phyloP scores from a whole-genome alignment of 1,140 invertebrate species.

The Globodera rostochiensis region DNA sequence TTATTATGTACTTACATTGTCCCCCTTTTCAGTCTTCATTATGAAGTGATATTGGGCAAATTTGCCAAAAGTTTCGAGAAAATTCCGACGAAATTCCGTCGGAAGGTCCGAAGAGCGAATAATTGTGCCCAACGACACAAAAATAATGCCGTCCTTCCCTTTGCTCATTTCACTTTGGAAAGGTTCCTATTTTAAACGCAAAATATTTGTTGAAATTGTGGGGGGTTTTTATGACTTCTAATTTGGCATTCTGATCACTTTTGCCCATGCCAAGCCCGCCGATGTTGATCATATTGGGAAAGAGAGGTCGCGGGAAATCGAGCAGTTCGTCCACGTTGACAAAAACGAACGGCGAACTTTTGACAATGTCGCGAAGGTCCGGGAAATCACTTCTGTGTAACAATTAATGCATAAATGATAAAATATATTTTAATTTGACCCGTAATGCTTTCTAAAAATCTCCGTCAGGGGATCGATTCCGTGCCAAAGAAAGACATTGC shows the following conservation, averaged over 20 bases:
- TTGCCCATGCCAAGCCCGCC: constrained; percentile 41
- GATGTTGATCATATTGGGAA: constrained; percentile 41
- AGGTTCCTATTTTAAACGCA: constrained; percentile 4
- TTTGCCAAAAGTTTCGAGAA: constrained; percentile 32
- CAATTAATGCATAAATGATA: not conserved
- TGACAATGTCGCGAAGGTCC: constrained; percentile 41
- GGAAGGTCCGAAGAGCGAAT: constrained; percentile 30
- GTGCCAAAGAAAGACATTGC: constrained; percentile 4
- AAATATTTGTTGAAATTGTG: too few relatives aligned
- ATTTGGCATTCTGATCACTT: not conserved
- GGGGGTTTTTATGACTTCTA: too few relatives aligned
- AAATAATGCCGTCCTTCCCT: constrained; percentile 36
- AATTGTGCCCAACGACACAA: constrained; percentile 47
- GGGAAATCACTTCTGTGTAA: constrained; percentile 43
- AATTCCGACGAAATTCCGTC: constrained; percentile 26
- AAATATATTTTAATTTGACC: not conserved
- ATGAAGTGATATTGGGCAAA: constrained; percentile 47
- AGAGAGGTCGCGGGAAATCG: constrained; percentile 43
- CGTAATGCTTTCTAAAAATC: constrained; percentile 40
- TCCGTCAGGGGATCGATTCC: constrained; percentile 19
- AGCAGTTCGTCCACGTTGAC: constrained; percentile 43
- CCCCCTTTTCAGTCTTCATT: constrained; percentile 41
- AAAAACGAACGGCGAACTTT: constrained; percentile 39
- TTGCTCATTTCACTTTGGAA: constrained; percentile 30
- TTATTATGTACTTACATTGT: constrained; percentile 24